These are phyloP conservation scores for Leptatherina wallacei DNA, from an alignment of 2,797 vertebrate genomes.

Conservation along the genomic window DNA sequence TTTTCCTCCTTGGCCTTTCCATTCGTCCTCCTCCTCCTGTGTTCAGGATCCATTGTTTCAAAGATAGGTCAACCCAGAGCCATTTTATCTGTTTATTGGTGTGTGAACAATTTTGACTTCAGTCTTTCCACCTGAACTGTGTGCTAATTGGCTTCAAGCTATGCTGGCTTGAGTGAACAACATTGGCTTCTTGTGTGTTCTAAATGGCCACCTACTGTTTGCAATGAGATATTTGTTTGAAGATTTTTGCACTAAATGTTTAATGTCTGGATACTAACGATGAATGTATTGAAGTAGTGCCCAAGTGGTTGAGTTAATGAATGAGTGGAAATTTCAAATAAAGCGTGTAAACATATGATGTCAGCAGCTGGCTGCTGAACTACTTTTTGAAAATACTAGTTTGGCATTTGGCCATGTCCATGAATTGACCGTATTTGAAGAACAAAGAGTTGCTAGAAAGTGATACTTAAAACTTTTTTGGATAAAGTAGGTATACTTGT, in stretches of 20 bases:
- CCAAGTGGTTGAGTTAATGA: too few species aligned
- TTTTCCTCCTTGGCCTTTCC: background rate
- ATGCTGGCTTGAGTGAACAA: background rate
- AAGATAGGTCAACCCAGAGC: background rate
- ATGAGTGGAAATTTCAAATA: too few species aligned
- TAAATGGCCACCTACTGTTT: background rate
- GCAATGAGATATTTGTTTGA: background rate
- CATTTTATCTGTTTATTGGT: background rate
- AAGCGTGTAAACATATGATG: too few species aligned
- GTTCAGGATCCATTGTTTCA: background rate
- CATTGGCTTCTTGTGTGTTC: background rate
- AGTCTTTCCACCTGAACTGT: background rate
- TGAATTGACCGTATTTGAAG: background rate
- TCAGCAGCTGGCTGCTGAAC: too few species aligned
- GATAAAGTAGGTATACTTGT: background rate
- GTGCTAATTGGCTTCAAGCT: background rate
- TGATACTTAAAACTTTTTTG: background rate
- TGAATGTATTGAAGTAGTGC: too few species aligned
- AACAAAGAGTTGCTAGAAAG: background rate
- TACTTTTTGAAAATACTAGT: too few species aligned
- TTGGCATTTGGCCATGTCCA: background rate
- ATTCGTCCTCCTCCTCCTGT: too few species aligned
- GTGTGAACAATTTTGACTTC: background rate
- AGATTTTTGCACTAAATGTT: background rate
- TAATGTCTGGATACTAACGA: too few species aligned